These are phyloP conservation scores for Geopemphigus sp. DNA, from an alignment of 1,140 invertebrate genomes.

Conservation along the genomic window DNA sequence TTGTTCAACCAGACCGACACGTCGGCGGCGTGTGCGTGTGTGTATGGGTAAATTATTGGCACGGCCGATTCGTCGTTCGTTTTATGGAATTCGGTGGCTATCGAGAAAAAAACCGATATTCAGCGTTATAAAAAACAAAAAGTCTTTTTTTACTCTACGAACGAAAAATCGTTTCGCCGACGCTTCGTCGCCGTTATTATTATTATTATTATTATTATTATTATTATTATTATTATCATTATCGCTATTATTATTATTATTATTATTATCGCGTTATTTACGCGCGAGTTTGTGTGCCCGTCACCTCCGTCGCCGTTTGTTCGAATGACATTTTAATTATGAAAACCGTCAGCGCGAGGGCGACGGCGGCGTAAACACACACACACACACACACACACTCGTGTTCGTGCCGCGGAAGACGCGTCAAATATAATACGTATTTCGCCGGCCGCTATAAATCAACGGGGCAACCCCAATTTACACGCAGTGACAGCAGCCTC, in stretches of 20 bases:
- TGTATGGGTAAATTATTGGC: too few relatives aligned
- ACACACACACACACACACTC: not conserved
- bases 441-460: slow-evolving; percentile 39
- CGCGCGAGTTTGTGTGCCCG: not conserved
- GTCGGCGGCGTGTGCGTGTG: too few relatives aligned
- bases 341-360: slow-evolving; percentile 46
- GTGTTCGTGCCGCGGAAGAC: not conserved
- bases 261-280: not conserved
- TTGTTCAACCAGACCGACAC: slow-evolving; percentile 46
- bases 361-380: not conserved
- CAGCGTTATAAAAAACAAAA: too few relatives aligned
- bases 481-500: slow-evolving; percentile 12
- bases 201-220: not conserved
- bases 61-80: too few relatives aligned
- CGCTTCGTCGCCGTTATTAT: slow-evolving; percentile 3
- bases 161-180: not conserved
- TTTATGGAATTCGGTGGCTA: too few relatives aligned
- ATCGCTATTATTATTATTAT: not conserved
- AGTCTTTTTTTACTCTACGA: too few relatives aligned
- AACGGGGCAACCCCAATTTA: slow-evolving; percentile 47
- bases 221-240: not conserved
- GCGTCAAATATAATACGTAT: slow-evolving; percentile 16
- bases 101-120: too few relatives aligned
- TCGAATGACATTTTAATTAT: slow-evolving; percentile 49
- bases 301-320: not conserved